phyloP scores from a whole-genome alignment of 2,888 invertebrate species.

The Neocrepidodera transversa region DNA sequence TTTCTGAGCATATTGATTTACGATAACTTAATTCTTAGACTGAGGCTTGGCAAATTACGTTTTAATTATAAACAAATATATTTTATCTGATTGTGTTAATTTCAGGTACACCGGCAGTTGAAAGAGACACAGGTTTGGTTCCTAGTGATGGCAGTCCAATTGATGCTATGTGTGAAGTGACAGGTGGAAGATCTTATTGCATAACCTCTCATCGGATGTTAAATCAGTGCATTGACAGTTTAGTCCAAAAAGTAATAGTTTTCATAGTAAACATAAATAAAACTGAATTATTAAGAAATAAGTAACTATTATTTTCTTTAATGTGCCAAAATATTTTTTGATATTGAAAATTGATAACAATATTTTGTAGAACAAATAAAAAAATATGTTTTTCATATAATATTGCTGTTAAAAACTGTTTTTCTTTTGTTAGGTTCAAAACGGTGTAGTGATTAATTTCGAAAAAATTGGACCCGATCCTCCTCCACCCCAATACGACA shows the following conservation, averaged over 20 bases:
- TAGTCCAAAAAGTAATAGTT: constrained; percentile 89
- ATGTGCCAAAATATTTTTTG: not conserved
- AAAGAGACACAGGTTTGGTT: constrained; percentile 86
- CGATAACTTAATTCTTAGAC: too few species aligned
- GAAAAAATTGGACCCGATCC: constrained; percentile 94
- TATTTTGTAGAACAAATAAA: not conserved
- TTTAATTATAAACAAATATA: too few species aligned
- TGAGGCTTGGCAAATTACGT: too few species aligned
- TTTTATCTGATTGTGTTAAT: too few species aligned
- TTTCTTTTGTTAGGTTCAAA: constrained; percentile 83
- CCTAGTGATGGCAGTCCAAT: constrained; percentile 94
- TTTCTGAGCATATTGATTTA: too few species aligned
- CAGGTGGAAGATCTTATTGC: constrained; percentile 96
- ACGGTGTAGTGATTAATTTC: constrained; percentile 96
- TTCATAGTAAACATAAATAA: too few species aligned
- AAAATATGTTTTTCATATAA: constrained; percentile 15
- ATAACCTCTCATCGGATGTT: constrained; percentile 94
- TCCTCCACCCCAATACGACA: constrained; percentile 65
- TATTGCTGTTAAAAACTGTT: too few species aligned
- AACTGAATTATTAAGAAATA: too few species aligned
- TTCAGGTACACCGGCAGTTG: constrained; percentile 83
- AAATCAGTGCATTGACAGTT: constrained; percentile 94
- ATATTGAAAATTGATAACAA: not conserved
- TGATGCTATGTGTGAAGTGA: constrained; percentile 98
- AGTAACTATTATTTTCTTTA: too few species aligned